Evolutionary conservation across 2,888 invertebrate species (phyloP).

Genomic region (Andrena marginata): DNA sequence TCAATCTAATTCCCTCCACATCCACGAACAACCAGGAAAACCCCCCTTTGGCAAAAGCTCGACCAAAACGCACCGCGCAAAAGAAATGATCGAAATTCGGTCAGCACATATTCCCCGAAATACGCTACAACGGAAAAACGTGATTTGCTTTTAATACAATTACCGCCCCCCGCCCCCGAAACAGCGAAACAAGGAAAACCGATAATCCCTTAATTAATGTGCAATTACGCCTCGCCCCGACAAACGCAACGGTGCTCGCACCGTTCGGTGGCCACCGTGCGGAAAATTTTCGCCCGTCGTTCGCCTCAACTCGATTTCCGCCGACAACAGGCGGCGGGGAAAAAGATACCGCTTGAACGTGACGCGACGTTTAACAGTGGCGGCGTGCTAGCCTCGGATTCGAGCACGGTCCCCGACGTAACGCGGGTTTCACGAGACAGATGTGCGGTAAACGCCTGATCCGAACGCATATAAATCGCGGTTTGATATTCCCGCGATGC

Average conservation of each 20-base stretch:
- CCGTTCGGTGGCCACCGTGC: not conserved
- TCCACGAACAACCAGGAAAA: too few relatives aligned
- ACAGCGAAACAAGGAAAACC: not conserved
- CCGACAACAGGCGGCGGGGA: too few relatives aligned
- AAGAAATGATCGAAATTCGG: too few relatives aligned
- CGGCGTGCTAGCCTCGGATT: not conserved
- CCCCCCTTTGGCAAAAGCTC: too few relatives aligned
- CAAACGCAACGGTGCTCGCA: not conserved
- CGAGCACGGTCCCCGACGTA: not conserved
- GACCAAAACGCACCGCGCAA: too few relatives aligned
- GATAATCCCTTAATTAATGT: slow-evolving; percentile 7
- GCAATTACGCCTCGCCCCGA: not conserved
- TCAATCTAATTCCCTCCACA: too few relatives aligned
- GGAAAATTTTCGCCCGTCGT: not conserved
- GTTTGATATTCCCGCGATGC: slow-evolving; percentile 44
- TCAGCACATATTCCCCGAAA: too few relatives aligned
- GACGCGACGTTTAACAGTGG: not conserved
- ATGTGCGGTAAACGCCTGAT: slow-evolving; percentile 4
- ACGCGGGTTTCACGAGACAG: not conserved
- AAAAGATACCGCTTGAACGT: not conserved
- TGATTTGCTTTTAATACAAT: too few relatives aligned
- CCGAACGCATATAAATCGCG: slow-evolving; percentile 24
- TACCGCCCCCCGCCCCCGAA: not conserved
- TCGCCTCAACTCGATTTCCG: not conserved
- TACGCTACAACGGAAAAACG: too few relatives aligned